phyloP scores from a whole-genome alignment of 2,113 vertebrate species.

The Rhinoptilus africanus region DNA sequence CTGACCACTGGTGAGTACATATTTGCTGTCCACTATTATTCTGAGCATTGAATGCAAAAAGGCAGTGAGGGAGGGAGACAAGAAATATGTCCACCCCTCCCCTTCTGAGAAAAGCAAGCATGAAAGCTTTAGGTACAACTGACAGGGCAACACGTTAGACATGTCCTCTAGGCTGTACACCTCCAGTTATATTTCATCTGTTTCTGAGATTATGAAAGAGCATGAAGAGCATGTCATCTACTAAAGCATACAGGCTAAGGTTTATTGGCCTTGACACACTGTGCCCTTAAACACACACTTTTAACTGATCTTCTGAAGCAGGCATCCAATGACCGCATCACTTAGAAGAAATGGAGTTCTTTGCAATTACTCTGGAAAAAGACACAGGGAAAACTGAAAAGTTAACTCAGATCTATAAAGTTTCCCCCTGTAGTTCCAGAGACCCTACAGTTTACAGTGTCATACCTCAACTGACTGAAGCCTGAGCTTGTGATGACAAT shows the following conservation, averaged over 20 bases:
- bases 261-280: neutral
- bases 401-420: neutral
- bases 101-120: neutral
- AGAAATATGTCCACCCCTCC: neutral
- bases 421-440: neutral
- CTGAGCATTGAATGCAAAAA: neutral
- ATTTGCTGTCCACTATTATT: neutral
- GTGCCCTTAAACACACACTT: rapidly evolving
- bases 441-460: neutral
- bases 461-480: neutral
- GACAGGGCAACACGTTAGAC: neutral
- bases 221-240: neutral
- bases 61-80: neutral
- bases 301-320: neutral
- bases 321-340: neutral
- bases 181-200: neutral
- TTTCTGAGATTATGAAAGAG: neutral
- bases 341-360: neutral
- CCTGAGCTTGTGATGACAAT: neutral
- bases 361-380: neutral
- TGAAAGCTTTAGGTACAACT: neutral
- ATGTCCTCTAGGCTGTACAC: neutral
- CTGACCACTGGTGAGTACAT: neutral
- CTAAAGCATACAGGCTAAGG: neutral
- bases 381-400: neutral